Evolutionary conservation across 2,113 vertebrate genomes (phyloP).

Genomic region (Carlito syrichta): DNA sequence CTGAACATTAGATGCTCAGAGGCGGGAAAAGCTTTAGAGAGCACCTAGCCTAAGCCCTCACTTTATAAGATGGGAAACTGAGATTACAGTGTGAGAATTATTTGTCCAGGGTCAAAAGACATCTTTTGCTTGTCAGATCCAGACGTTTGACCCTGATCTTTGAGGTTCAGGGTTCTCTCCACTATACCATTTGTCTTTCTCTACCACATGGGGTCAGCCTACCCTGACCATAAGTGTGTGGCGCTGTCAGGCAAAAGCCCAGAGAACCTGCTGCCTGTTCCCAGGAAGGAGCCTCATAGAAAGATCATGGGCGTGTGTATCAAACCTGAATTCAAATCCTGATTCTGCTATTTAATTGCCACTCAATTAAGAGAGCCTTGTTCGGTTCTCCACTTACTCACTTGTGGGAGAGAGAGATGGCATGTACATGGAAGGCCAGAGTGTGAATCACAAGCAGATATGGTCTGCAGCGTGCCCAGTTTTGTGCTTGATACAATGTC

Average conservation of each 20-base stretch:
- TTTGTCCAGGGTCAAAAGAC: background rate
- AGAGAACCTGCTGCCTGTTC: background rate
- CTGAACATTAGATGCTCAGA: background rate
- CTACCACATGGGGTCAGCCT: no score
- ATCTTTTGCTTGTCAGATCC: background rate
- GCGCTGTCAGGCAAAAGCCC: no score
- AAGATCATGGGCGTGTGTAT: background rate
- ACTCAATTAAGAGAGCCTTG: background rate
- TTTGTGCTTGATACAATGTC: background rate
- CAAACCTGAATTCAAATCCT: background rate
- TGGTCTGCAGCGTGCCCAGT: rapidly evolving
- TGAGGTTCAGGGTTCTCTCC: background rate
- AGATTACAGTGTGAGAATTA: background rate
- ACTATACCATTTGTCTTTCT: no score
- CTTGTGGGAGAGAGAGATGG: background rate
- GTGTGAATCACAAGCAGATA: background rate
- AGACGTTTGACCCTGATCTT: background rate
- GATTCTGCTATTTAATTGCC: background rate
- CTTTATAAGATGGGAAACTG: background rate
- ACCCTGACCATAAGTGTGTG: no score
- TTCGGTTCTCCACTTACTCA: background rate
- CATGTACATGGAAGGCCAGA: rapidly evolving
- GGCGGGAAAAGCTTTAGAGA: background rate
- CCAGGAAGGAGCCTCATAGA: background rate
- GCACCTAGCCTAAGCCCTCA: no score